phyloP scores from a whole-genome alignment of 2,113 vertebrate species.

The Theropithecus gelada region DNA sequence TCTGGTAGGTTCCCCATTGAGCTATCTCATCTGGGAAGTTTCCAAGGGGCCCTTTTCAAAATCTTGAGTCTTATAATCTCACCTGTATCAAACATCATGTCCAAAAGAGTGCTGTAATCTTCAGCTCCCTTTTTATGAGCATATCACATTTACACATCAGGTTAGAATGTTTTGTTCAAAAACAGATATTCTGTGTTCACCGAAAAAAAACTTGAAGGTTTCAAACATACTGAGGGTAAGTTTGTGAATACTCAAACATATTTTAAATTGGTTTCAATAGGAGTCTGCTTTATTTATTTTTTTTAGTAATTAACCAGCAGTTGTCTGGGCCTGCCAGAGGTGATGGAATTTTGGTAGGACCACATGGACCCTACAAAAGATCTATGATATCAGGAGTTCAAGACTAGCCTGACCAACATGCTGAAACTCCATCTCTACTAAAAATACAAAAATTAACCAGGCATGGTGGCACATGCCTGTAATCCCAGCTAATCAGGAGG shows the following conservation, averaged over 20 bases:
- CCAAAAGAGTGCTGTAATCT: neutral
- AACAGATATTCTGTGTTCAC: neutral
- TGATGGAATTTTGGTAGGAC: neutral
- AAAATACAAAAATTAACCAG: no score
- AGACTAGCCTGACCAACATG: no score
- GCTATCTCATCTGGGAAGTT: constrained; percentile 33
- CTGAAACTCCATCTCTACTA: no score
- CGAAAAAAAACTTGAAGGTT: neutral
- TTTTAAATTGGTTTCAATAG: neutral
- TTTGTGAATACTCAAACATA: constrained; percentile 4
- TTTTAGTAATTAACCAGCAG: constrained; percentile 8
- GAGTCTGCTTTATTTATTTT: neutral
- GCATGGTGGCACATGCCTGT: no score
- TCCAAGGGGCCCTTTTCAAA: constrained; percentile 23
- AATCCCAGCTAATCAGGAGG: no score
- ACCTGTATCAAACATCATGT: neutral
- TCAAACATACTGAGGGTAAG: neutral
- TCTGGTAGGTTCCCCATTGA: constrained; percentile 23
- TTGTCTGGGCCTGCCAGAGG: neutral
- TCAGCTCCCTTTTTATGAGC: neutral
- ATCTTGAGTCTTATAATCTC: neutral
- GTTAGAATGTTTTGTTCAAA: constrained; percentile 24
- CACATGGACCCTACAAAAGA: neutral
- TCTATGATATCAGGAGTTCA: neutral
- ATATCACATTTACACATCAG: neutral